Conservation (phyloP, 2,797 vertebrate genomes). For the Oceanodroma leucorhoa region DNA sequence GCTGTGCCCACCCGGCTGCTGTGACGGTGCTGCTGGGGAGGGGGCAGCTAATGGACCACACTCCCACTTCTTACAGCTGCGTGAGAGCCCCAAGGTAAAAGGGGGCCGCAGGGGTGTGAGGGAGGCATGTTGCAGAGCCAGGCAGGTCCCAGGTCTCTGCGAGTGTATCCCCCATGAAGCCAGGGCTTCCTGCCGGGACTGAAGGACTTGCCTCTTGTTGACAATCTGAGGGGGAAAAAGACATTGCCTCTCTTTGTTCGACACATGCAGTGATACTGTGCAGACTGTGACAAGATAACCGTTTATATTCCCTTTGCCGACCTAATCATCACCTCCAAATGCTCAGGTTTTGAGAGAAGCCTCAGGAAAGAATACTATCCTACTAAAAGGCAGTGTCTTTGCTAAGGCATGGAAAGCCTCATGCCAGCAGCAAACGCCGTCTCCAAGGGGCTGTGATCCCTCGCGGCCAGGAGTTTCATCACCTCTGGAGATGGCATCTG, state of each 20-base stretch:
- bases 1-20: neutral
- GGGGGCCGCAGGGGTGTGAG: fast-evolving
- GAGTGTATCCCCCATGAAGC: fast-evolving
- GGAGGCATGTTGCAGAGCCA: neutral
- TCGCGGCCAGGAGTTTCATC: neutral
- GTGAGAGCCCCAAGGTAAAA: neutral
- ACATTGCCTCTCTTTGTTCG: neutral
- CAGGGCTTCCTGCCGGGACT: neutral
- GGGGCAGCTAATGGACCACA: neutral
- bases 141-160: neutral
- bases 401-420: neutral
- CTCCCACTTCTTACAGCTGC: neutral
- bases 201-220: neutral
- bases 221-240: neutral
- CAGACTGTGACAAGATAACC: neutral
- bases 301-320: neutral
- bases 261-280: fast-evolving
- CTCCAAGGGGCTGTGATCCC: neutral
- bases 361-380: neutral
- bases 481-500: neutral
- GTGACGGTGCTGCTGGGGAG: neutral
- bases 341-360: neutral
- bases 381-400: neutral
- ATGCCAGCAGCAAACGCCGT: fast-evolving
- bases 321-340: neutral